Evolutionary conservation across 2,888 invertebrate genomes (phyloP).

Genomic region (Carabus problematicus): DNA sequence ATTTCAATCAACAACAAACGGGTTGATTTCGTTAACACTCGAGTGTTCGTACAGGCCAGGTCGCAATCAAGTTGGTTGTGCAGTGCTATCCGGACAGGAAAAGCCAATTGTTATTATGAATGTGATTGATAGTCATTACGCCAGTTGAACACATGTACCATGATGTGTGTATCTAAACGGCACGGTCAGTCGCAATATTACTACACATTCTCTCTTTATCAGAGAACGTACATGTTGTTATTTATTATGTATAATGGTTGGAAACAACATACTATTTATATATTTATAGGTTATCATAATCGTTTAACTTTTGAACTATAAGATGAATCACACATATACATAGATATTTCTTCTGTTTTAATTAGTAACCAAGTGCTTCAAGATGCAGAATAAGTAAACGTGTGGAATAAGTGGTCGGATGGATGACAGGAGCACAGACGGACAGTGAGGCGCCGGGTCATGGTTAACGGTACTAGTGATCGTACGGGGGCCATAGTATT

Average conservation of each 20-base stretch:
- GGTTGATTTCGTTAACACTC: conserved; percentile 7
- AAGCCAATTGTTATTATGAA: conserved; percentile 54
- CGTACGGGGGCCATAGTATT: conserved; percentile 11
- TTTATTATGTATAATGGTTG: no score
- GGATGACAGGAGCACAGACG: conserved; percentile 2
- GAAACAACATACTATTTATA: no score
- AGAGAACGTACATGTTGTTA: no score
- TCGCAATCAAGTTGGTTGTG: conserved; percentile 13
- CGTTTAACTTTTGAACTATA: no score
- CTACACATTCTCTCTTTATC: no score
- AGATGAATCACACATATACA: no score
- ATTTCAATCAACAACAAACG: conserved; percentile 7
- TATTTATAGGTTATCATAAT: no score
- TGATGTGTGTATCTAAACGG: no score
- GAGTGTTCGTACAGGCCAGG: not conserved
- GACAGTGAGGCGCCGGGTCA: conserved; percentile 43
- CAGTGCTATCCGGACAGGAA: conserved; percentile 49
- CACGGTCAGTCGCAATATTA: no score
- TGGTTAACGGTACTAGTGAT: not conserved
- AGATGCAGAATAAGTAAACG: conserved; percentile 8
- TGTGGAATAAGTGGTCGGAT: conserved; percentile 32
- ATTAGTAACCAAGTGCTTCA: not conserved
- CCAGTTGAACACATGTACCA: conserved; percentile 30
- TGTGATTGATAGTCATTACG: conserved; percentile 51
- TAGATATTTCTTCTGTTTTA: not conserved